A percentile compares a stretch with the other conserved stretches of the same genome.
phyloP scores from a whole-genome alignment of 1,140 invertebrate species.

The Hylaeus anthracinus region DNA sequence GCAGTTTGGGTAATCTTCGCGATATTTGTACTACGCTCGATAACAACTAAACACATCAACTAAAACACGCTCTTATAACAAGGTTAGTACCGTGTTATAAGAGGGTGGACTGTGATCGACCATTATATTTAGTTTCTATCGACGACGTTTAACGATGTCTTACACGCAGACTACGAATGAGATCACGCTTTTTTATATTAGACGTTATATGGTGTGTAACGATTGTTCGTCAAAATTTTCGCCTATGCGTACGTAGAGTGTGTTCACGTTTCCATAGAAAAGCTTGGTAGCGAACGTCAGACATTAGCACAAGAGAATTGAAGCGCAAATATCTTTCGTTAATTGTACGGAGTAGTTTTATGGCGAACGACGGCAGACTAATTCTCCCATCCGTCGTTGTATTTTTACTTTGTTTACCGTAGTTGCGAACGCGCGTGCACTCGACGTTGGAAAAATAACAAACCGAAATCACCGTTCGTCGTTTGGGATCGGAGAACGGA shows the following conservation, averaged over 20 bases:
- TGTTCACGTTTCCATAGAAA: background rate
- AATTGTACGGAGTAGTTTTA: background rate
- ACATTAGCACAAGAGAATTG: background rate
- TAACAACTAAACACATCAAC: too few relatives aligned
- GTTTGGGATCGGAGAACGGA: background rate
- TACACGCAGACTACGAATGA: background rate
- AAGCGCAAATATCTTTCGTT: background rate
- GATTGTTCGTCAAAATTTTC: background rate
- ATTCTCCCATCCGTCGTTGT: constrained; percentile 38
- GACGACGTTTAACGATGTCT: background rate
- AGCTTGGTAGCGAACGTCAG: background rate
- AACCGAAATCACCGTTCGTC: background rate
- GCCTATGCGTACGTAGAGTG: constrained; percentile 8
- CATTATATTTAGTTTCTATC: background rate
- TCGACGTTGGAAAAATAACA: background rate
- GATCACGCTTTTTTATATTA: constrained; percentile 3
- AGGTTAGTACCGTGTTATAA: too few relatives aligned
- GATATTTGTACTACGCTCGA: background rate
- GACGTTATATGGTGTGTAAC: constrained; percentile 6
- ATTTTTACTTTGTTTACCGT: constrained; percentile 22
- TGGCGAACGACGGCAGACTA: constrained; percentile 25
- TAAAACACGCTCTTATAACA: too few relatives aligned
- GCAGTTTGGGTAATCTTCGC: constrained; percentile 7
- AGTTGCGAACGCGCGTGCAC: constrained; percentile 28
- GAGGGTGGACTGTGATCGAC: background rate